Evolutionary conservation across 2,113 vertebrate species (phyloP), one percentile per base, ranked within the genome.

Genomic region (Pseudopodoces humilis): DNA sequence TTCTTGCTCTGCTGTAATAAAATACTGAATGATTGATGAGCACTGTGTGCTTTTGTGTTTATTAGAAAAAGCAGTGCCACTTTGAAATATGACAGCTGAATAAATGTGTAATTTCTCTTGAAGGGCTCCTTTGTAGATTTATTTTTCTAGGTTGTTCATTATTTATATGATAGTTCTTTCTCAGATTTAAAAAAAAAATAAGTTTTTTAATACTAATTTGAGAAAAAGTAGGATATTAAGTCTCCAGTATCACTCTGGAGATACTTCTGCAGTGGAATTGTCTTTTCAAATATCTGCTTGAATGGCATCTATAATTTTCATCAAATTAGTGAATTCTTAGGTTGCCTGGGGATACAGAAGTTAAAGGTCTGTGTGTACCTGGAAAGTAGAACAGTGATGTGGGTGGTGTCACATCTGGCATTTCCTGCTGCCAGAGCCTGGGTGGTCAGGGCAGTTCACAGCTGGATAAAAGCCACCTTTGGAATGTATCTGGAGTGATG

Each of bases 11-110:
- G 67, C 47, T 82, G 63, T 75, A 92, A 79, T 74, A 85, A 85
- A 95, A 56, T 65, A 46, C 22, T 69, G 65, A 82, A 82, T 89
- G 94, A 89, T 62, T 65, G 89, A 95, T 91, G 79, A 92, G 50
- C 53, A 7, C n/a, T 43, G 41, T 68, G 56, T 78, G 43, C 60
- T 86, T 91, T 43, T 83, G 59, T 49, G n/a, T 84, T 92, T 64
- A 56, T 71, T 79, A 76, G 77, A 91, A 87, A 81, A 79, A 92
- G 18, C 39, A 53, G 37, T 76, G 62, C 84, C 28, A 39, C 84
- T 92, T 82, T 27, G 55, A 55, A 83, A 83, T 89, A 53, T 50
- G 78, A 82, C 77, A 75, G 70, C 62, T 95, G 86, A 94, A 76
- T 87, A 96, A 91, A 83, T 69, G 44, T 60, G 68, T 79, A 52